Evolutionary conservation across 2,888 invertebrate genomes (phyloP), one percentile per base, ranked within the genome.

Genomic region (Hemicrepidius hirtus): DNA sequence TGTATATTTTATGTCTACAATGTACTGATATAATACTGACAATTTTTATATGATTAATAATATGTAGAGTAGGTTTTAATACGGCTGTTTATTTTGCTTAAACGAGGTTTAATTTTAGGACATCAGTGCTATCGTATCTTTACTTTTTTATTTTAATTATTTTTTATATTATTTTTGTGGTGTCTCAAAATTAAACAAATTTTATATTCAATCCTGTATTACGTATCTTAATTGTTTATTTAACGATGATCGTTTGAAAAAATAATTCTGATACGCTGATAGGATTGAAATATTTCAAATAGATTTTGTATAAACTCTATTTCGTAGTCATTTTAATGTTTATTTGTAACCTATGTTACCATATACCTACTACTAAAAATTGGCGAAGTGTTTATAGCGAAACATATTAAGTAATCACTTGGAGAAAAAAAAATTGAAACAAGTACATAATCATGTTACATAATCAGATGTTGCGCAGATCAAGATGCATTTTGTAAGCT

Each of bases 311-410:
- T 62, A 62, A 59, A 59, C 40, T 37, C 32, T 59, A 32, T 59
- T 59, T 37, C 40, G 9, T 62, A 62, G 62, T 44, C 41, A 24
- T 37, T 59, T 32, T 18, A 20, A 62, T 44, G 28, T 62, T 62
- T 50, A 67, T 69, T 69, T 69, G 62, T 69, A 69, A 69, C 55
- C 62, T 69, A 69, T 63, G 69, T 69, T 69, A 69, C 69, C 69
- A 69, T 63, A 55, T 62, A 37, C n/a, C n/a, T n/a, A n/a, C n/a
- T n/a, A n/a, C 59, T 41, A 46, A 46, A 41, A n/a, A 49, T 28
- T 28, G 12, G n/a, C 16, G 13, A 68, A 35, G 46, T 68, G 68
- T 60, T 60, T 13, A 68, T 60, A 50, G 32, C 46, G 28, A 50
- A 18, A 57, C 66, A 24, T 46, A 60, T 60, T 68, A 50, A 68